Conservation (phyloP, 2,797 vertebrate genomes). For the Pteropus rufus region DNA sequence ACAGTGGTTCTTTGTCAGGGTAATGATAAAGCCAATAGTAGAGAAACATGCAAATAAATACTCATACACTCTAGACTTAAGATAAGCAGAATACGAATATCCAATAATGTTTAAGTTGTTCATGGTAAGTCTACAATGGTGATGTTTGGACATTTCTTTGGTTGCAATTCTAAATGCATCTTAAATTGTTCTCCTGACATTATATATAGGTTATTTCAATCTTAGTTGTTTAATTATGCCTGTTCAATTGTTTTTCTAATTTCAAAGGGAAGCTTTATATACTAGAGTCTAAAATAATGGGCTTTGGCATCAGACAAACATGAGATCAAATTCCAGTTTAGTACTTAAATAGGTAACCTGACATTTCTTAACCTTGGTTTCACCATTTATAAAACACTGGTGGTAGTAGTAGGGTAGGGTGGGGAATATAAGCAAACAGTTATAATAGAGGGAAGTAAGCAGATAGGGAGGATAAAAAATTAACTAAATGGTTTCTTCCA, state of each 20-base stretch:
- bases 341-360: not conserved
- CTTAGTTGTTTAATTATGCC: not conserved
- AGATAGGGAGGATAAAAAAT: not conserved
- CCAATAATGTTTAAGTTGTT: not conserved
- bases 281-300: not conserved
- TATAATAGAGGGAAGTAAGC: not conserved
- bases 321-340: not conserved
- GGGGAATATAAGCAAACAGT: fast-evolving
- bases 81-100: not conserved
- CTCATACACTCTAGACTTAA: not conserved
- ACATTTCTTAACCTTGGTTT: not conserved
- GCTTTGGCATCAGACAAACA: not conserved
- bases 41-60: not conserved
- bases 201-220: not conserved
- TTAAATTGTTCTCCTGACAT: not conserved
- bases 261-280: not conserved
- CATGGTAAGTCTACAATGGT: not conserved
- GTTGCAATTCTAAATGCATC: not conserved
- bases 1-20: not conserved
- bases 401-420: not conserved
- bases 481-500: not conserved
- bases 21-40: not conserved
- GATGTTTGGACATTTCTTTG: not conserved
- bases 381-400: not conserved
- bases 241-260: not conserved